A percentile compares a stretch with the other conserved stretches of the same genome.
Evolutionary conservation across 1,140 invertebrate genomes (phyloP).

Genomic region (Drosophila mayri): DNA sequence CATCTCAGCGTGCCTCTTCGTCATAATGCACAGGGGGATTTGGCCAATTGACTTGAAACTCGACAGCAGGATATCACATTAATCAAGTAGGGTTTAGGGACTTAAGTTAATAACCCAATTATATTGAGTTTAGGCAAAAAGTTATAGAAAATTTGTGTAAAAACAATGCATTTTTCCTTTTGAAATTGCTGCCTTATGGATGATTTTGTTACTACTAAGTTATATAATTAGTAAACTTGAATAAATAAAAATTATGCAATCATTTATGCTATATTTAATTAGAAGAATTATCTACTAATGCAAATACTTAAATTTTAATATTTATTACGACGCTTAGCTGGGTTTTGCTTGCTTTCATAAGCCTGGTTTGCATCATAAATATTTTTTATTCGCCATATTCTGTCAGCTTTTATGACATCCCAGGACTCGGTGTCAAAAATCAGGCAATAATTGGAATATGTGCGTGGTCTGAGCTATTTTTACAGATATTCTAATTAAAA

Average conservation of each 20-base stretch:
- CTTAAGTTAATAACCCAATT: not conserved
- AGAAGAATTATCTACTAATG: not conserved
- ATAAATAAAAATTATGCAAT: not conserved
- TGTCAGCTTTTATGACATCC: conserved; percentile 56
- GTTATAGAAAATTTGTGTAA: not conserved
- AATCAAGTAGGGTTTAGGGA: conserved; percentile 1
- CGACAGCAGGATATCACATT: conserved; percentile 1
- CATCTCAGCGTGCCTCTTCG: conserved; percentile 3
- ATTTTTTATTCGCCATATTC: conserved; percentile 11
- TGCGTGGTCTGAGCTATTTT: conserved; percentile 9
- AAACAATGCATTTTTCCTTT: not conserved
- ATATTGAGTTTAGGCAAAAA: not conserved
- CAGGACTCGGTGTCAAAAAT: conserved; percentile 55
- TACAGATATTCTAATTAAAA: conserved; percentile 74
- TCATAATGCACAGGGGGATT: not conserved
- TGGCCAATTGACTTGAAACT: conserved; percentile 8
- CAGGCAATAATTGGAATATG: conserved; percentile 63
- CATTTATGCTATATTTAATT: not conserved
- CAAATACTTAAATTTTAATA: not conserved
- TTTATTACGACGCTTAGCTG: not conserved
- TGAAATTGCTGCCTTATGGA: not conserved
- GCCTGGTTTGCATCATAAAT: not conserved
- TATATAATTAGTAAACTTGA: no score
- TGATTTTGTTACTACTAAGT: not conserved
- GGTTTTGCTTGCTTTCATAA: not conserved